Conservation (phyloP, 2,113 vertebrate genomes). For the Arothron firmamentum region DNA sequence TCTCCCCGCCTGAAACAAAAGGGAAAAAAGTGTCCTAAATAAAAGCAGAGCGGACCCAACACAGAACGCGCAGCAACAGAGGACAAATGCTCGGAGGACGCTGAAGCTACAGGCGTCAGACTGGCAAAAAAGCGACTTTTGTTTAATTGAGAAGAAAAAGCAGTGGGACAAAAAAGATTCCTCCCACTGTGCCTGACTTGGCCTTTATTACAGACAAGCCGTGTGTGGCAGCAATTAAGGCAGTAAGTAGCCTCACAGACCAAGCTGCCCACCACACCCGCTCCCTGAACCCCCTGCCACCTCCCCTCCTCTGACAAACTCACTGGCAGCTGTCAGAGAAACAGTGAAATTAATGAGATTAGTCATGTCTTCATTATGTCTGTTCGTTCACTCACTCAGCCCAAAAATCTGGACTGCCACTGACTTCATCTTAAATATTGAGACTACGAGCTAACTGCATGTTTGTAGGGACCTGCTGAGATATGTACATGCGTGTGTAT, state of each 20-base stretch:
- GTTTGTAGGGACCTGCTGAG: too few species aligned
- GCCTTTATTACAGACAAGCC: conserved; percentile 48
- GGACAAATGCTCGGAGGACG: not conserved
- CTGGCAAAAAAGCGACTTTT: conserved; percentile 19
- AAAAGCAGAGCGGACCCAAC: not conserved
- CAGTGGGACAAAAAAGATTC: conserved; percentile 41
- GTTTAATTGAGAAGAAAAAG: conserved; percentile 51
- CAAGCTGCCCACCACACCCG: conserved; percentile 24
- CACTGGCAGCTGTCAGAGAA: conserved; percentile 51
- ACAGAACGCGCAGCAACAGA: too few species aligned
- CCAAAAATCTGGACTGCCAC: conserved; percentile 51
- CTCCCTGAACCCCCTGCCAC: not conserved
- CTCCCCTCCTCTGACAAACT: conserved; percentile 23
- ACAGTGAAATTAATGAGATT: conserved; percentile 61
- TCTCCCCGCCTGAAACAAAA: conserved; percentile 86
- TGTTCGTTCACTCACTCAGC: conserved; percentile 38
- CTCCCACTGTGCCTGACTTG: conserved; percentile 30
- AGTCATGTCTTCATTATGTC: conserved; percentile 55
- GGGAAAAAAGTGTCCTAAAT: conserved; percentile 1
- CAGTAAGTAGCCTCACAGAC: conserved; percentile 33
- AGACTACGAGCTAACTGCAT: conserved; percentile 6
- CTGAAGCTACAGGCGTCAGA: conserved; percentile 12
- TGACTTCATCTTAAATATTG: conserved; percentile 54
- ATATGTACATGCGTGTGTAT: too few species aligned
- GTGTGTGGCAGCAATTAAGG: conserved; percentile 29